Evolutionary conservation across 2,113 vertebrate genomes (phyloP).

Genomic region (Suncus etruscus): DNA sequence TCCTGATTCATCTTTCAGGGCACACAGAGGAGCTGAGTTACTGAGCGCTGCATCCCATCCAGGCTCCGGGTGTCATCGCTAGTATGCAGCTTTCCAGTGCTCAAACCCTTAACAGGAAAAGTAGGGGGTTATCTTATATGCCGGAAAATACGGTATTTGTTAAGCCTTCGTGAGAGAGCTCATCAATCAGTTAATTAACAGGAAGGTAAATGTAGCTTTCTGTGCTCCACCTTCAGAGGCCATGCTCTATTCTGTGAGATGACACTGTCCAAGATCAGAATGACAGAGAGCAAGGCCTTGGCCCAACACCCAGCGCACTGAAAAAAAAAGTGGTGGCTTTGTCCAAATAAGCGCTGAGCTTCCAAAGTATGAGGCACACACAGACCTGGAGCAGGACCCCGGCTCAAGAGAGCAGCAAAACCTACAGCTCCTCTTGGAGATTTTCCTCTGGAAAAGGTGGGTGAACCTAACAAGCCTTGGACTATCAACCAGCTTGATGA

Average conservation of each 20-base stretch:
- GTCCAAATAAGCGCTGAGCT: neutral
- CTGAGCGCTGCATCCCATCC: no score
- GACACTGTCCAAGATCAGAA: neutral
- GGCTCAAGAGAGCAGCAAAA: neutral
- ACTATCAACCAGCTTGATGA: neutral
- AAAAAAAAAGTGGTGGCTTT: neutral
- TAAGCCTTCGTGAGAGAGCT: constrained; percentile 47
- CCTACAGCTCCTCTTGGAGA: neutral
- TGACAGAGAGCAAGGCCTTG: neutral
- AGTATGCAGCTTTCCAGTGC: no score
- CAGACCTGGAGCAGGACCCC: neutral
- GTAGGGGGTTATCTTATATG: no score
- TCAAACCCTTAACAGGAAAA: no score
- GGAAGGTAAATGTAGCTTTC: neutral
- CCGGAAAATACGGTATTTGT: neutral
- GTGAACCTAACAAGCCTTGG: neutral
- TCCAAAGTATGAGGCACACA: neutral
- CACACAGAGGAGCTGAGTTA: no score
- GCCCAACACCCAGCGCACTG: neutral
- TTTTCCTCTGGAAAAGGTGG: neutral
- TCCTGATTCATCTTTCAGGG: no score
- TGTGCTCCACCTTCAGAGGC: constrained; percentile 4
- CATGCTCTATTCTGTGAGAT: accelerated
- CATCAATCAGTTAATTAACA: constrained; percentile 27
- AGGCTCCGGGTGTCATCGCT: no score